These are phyloP conservation scores for Caenorhabditis sp. DNA, from an alignment of 2,888 invertebrate genomes.

Conservation along the genomic window DNA sequence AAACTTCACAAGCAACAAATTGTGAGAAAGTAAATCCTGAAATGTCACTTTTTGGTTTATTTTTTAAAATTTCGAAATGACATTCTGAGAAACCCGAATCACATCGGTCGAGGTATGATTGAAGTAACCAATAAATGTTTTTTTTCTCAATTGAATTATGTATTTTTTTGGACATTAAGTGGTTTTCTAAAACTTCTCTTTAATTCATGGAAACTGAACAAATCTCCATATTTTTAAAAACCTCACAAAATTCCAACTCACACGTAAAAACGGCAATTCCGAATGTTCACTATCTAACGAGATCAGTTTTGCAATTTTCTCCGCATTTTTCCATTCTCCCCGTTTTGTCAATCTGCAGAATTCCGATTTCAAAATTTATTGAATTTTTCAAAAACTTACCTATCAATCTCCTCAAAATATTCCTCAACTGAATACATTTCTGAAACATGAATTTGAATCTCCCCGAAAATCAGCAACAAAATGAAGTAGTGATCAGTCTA, in stretches of 20 bases:
- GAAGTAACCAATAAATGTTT: too few relatives aligned
- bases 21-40: too few relatives aligned
- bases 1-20: too few relatives aligned
- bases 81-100: too few relatives aligned
- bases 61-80: too few relatives aligned
- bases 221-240: neutral
- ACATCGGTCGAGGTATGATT: too few relatives aligned
- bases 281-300: slow-evolving; percentile 22
- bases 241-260: slow-evolving; percentile 4
- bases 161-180: too few relatives aligned
- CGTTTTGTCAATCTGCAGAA: neutral
- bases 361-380: neutral
- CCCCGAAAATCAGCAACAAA: neutral
- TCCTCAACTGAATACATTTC: slow-evolving; percentile 10
- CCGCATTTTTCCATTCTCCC: slow-evolving; percentile 28
- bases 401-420: slow-evolving; percentile 25
- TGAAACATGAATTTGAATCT: neutral
- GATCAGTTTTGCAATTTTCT: slow-evolving; percentile 20
- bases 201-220: neutral
- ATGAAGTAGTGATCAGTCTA: neutral
- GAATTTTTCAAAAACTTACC: slow-evolving; percentile 3
- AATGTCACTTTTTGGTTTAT: too few relatives aligned
- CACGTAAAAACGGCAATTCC: slow-evolving; percentile 18
- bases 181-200: too few relatives aligned
- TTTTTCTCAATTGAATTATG: too few relatives aligned